Evolutionary conservation across 2,888 invertebrate genomes (phyloP).

Genomic region (Macrosoma leucophasiata): DNA sequence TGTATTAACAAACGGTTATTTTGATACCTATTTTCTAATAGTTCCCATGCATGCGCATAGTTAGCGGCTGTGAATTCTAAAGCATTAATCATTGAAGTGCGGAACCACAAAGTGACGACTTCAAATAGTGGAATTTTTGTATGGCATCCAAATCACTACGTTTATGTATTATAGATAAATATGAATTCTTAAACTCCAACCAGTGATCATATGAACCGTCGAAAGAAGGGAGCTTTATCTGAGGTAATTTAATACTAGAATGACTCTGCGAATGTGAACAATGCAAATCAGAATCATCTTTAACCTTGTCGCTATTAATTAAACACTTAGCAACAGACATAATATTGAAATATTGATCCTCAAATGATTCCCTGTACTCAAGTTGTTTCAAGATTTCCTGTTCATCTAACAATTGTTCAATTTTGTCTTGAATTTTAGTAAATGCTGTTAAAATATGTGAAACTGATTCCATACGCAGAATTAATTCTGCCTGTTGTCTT

Average conservation of each 20-base stretch:
- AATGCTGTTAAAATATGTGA: no score
- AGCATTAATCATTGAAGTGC: slow-evolving; percentile 15
- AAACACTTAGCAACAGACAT: background rate
- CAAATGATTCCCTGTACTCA: no score
- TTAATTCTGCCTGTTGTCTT: no score
- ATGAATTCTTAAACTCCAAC: slow-evolving; percentile 19
- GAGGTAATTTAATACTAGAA: slow-evolving; percentile 18
- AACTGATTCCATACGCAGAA: no score
- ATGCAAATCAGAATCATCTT: background rate
- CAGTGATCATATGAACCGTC: slow-evolving; percentile 13
- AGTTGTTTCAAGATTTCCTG: no score
- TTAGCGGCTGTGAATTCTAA: slow-evolving; percentile 14
- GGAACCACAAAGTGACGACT: slow-evolving; percentile 8
- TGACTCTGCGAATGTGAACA: background rate
- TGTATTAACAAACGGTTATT: slow-evolving; percentile 11
- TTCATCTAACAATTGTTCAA: no score
- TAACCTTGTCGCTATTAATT: background rate
- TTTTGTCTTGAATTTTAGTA: no score
- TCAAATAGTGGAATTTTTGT: slow-evolving; percentile 13
- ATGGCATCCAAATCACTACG: slow-evolving; percentile 17
- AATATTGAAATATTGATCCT: no score
- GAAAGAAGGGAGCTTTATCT: slow-evolving; percentile 8
- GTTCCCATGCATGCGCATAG: slow-evolving; percentile 14
- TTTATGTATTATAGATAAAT: slow-evolving; percentile 16
- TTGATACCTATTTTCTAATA: slow-evolving; percentile 11